Conservation (phyloP, 2,797 vertebrate genomes). For the Pseudomugil gertrudae region DNA sequence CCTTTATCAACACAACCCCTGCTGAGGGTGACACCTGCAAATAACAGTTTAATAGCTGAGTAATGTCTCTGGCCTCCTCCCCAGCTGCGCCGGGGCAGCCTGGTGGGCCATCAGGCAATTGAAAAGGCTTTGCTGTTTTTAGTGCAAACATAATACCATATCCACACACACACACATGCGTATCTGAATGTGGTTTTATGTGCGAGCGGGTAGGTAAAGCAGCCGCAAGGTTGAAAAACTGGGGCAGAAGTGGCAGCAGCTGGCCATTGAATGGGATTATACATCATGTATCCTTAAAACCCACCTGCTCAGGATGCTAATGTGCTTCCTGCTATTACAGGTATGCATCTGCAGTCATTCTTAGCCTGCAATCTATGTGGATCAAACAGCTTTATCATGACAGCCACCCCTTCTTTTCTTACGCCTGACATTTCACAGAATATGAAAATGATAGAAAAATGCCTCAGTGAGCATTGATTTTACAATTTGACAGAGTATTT, state of each 20-base stretch:
- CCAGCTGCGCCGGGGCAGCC: constrained; percentile 59
- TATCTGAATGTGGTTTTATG: constrained; percentile 29
- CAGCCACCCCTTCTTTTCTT: constrained; percentile 1
- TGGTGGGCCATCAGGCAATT: constrained; percentile 48
- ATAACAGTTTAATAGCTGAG: constrained; percentile 78
- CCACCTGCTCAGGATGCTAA: constrained; percentile 47
- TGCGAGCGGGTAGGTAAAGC: constrained; percentile 38
- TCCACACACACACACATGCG: constrained; percentile 30
- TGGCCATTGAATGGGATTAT: constrained; percentile 6
- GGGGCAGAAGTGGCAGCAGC: constrained; percentile 27
- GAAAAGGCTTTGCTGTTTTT: constrained; percentile 53
- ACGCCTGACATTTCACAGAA: constrained; percentile 25
- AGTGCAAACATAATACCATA: constrained; percentile 18
- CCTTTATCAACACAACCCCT: constrained; percentile 61
- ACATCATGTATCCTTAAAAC: constrained; percentile 48
- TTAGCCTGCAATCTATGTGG: constrained; percentile 17
- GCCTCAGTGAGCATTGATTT: constrained; percentile 36
- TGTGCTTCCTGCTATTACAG: constrained; percentile 37
- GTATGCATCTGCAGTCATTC: constrained; percentile 13
- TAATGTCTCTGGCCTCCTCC: constrained; percentile 68
- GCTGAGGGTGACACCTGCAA: constrained; percentile 78
- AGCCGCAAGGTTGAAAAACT: constrained; percentile 49
- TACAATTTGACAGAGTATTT: constrained; percentile 34
- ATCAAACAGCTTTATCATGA: constrained; percentile 7
- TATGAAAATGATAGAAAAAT: constrained; percentile 17